Conservation (phyloP, 2,797 vertebrate species). For the Falco cherrug region DNA sequence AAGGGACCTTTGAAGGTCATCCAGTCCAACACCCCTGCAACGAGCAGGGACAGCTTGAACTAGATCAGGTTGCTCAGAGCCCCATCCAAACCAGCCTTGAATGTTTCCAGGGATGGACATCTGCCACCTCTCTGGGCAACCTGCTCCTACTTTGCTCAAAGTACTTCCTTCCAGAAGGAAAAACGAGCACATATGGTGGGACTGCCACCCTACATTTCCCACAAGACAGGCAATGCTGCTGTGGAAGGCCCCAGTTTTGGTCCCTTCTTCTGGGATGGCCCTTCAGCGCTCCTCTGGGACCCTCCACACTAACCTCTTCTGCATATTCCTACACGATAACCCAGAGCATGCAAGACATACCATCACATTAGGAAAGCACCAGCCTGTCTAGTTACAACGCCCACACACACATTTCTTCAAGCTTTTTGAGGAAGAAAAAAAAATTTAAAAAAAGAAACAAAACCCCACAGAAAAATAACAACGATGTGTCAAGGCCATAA, state of each 20-base stretch:
- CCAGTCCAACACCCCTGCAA: neutral
- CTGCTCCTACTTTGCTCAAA: neutral
- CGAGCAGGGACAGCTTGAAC: neutral
- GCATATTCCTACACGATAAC: accelerated
- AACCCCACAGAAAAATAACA: neutral
- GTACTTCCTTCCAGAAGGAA: neutral
- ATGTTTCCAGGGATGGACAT: neutral
- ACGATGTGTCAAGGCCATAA: neutral
- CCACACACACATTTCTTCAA: neutral
- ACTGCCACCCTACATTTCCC: neutral
- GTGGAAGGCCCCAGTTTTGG: neutral
- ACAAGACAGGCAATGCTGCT: neutral
- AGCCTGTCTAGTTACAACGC: neutral
- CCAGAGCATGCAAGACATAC: neutral
- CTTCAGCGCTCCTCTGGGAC: neutral
- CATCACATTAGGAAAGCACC: neutral
- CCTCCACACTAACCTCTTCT: neutral
- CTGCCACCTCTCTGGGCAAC: neutral
- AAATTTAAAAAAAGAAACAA: neutral
- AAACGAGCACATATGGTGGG: neutral
- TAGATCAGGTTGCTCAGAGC: neutral
- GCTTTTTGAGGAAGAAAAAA: accelerated
- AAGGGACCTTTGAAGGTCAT: neutral
- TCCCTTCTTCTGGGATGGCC: neutral
- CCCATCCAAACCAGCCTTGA: neutral